Conservation (phyloP, 2,888 invertebrate genomes). For the Aleiodes alternator region DNA sequence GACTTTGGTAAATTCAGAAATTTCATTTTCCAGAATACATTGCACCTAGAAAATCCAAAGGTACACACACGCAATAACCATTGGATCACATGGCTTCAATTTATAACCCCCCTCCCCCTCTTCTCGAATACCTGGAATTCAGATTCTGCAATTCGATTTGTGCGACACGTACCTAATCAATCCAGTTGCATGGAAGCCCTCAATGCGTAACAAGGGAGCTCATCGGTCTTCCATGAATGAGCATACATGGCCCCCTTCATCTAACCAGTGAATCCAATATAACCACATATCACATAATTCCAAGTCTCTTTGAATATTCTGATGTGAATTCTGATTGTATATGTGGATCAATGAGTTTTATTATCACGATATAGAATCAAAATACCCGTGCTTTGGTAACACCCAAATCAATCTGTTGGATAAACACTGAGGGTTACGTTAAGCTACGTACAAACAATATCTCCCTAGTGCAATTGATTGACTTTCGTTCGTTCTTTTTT, state of each 20-base stretch:
- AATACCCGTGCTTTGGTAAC: slow-evolving; percentile 26
- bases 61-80: too few species aligned
- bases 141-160: slow-evolving; percentile 14
- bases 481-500: slow-evolving; percentile 63
- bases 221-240: slow-evolving; percentile 21
- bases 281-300: slow-evolving; percentile 29
- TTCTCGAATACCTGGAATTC: slow-evolving; percentile 16
- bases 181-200: background rate
- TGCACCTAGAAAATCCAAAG: too few species aligned
- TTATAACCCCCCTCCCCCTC: background rate
- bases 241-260: slow-evolving; percentile 4
- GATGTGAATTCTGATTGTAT: background rate
- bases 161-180: slow-evolving; percentile 27
- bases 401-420: slow-evolving; percentile 59
- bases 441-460: slow-evolving; percentile 72
- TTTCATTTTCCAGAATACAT: background rate
- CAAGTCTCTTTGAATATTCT: slow-evolving; percentile 22
- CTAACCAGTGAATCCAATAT: slow-evolving; percentile 9
- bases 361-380: slow-evolving; percentile 50
- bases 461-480: slow-evolving; percentile 65
- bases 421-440: slow-evolving; percentile 72
- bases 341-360: slow-evolving; percentile 30
- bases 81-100: background rate
- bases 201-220: slow-evolving; percentile 21
- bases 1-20: background rate